Conservation (phyloP, 1,140 invertebrate species). For the Chironomus tepperi region DNA sequence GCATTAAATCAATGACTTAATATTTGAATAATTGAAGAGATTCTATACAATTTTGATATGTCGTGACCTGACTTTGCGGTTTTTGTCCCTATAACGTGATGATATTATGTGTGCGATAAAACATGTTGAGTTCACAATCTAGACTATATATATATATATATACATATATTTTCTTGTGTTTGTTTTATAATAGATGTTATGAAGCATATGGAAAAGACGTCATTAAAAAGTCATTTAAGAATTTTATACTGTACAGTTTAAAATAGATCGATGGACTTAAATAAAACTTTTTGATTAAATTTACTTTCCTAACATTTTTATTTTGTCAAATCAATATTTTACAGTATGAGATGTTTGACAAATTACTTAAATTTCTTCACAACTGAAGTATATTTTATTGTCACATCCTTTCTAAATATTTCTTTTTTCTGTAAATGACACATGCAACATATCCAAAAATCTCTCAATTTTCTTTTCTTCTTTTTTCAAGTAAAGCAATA, state of each 20-base stretch:
- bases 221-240: conserved; percentile 16
- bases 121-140: background rate
- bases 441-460: background rate
- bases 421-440: conserved; percentile 1
- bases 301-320: background rate
- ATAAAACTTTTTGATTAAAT: background rate
- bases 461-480: background rate
- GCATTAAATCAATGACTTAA: conserved; percentile 20
- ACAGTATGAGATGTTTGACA: background rate
- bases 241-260: background rate
- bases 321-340: background rate
- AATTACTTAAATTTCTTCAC: conserved; percentile 5
- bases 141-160: too few species aligned
- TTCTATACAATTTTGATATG: background rate
- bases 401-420: background rate
- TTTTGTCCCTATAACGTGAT: background rate
- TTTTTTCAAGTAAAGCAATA: background rate
- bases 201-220: background rate
- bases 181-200: conserved; percentile 2
- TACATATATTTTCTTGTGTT: background rate
- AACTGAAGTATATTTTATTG: background rate
- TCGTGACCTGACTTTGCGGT: conserved; percentile 11
- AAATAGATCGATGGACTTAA: background rate
- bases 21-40: conserved; percentile 23
- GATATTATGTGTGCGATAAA: background rate